Evolutionary conservation across 2,888 invertebrate genomes (phyloP).

Genomic region (Cabera pusaria): DNA sequence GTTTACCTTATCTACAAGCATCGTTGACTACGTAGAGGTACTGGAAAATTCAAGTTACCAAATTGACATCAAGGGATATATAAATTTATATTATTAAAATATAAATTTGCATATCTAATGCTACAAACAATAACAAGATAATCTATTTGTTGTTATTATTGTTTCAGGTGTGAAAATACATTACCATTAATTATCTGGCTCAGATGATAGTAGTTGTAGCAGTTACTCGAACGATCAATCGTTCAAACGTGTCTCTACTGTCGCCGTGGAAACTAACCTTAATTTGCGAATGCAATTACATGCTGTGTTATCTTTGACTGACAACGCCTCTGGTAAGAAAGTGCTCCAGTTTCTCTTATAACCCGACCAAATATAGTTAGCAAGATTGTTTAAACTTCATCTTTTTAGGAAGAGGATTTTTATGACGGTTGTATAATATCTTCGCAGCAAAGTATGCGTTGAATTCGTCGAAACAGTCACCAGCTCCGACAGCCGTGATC

Average conservation of each 20-base stretch:
- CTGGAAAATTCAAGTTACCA: no score
- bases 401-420: constrained; percentile 12
- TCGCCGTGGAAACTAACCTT: constrained; percentile 6
- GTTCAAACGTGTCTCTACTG: constrained; percentile 3
- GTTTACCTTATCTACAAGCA: no score
- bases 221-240: no score
- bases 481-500: constrained; percentile 83
- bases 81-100: no score
- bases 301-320: constrained; percentile 15
- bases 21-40: no score
- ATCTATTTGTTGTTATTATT: no score
- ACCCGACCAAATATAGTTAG: constrained; percentile 18
- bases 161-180: no score
- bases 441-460: constrained; percentile 2
- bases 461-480: constrained; percentile 13
- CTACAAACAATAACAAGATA: no score
- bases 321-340: constrained; percentile 15
- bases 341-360: constrained; percentile 22
- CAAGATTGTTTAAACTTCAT: constrained; percentile 3
- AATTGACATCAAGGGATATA: no score
- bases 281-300: constrained; percentile 20
- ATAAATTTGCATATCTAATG: no score
- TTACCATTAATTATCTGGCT: no score
- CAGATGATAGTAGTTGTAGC: no score
- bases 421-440: constrained; percentile 9